Conservation (phyloP, 2,113 vertebrate species). For the Oenanthe melanoleuca region DNA sequence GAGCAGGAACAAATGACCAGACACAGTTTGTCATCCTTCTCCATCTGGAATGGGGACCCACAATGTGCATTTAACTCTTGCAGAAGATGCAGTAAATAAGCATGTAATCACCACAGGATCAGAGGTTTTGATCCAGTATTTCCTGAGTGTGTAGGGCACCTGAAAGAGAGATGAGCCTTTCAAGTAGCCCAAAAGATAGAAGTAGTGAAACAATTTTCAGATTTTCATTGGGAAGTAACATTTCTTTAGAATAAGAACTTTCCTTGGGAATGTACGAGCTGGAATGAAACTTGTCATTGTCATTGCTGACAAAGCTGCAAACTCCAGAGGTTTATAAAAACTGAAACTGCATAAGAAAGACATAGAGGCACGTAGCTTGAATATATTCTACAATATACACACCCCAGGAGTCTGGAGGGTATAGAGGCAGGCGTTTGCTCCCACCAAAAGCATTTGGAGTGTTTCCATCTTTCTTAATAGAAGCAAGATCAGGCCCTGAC, state of each 20-base stretch:
- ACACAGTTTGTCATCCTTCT: not conserved
- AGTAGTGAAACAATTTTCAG: not conserved
- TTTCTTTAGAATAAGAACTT: constrained; percentile 16
- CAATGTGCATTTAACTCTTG: not conserved
- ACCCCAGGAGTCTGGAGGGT: constrained; percentile 6
- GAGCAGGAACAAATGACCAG: not conserved
- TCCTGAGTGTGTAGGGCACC: not conserved
- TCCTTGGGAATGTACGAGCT: not conserved
- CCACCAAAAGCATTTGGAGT: constrained; percentile 39
- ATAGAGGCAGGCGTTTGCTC: not conserved
- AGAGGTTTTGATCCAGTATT: not conserved
- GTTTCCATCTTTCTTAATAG: constrained; percentile 48
- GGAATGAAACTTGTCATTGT: not conserved
- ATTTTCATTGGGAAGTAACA: not conserved
- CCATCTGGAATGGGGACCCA: not conserved
- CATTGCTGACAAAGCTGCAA: constrained; percentile 9
- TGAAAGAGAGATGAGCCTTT: not conserved
- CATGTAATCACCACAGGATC: not conserved
- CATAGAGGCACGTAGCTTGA: not conserved
- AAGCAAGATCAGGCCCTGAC: not conserved
- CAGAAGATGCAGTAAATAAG: not conserved
- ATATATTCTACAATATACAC: not conserved
- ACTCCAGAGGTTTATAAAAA: constrained; percentile 36
- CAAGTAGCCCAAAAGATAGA: not conserved
- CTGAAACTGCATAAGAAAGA: constrained; percentile 7